These are phyloP conservation scores for Aphidius ervi DNA, from an alignment of 1,140 invertebrate genomes.

Conservation along the genomic window DNA sequence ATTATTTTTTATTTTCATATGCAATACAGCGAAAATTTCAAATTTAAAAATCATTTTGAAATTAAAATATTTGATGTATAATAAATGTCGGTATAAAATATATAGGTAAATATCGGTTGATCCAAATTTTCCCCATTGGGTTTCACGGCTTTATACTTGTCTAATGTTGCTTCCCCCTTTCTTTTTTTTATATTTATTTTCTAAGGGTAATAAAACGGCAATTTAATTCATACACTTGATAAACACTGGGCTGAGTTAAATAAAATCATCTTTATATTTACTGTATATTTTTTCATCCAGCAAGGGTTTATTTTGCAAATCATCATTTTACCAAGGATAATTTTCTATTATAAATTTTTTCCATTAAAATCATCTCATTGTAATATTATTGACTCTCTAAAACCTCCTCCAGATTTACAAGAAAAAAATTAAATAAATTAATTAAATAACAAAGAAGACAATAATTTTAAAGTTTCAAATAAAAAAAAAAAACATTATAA, in stretches of 20 bases:
- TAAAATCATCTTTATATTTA: neutral
- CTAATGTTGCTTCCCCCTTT: slow-evolving; percentile 9
- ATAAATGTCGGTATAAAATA: no score
- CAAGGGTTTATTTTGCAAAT: slow-evolving; percentile 50
- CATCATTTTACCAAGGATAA: slow-evolving; percentile 32
- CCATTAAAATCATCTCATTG: no score
- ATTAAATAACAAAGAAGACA: no score
- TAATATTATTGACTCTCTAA: no score
- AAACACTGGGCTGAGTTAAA: slow-evolving; percentile 34
- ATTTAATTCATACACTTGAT: slow-evolving; percentile 55
- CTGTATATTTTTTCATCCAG: neutral
- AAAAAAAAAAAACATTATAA: no score
- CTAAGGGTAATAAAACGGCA: slow-evolving; percentile 52
- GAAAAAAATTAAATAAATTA: no score
- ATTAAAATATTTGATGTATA: no score
- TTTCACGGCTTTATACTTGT: neutral
- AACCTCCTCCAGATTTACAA: no score
- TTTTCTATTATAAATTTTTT: no score
- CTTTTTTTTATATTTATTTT: slow-evolving; percentile 23
- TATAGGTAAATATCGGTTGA: slow-evolving; percentile 5
- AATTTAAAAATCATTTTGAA: no score
- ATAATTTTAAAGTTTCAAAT: no score
- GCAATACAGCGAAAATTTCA: no score
- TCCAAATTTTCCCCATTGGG: slow-evolving; percentile 12
- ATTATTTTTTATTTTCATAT: neutral